Conservation (phyloP, 2,797 vertebrate species). For the Takifugu ocellatus region DNA sequence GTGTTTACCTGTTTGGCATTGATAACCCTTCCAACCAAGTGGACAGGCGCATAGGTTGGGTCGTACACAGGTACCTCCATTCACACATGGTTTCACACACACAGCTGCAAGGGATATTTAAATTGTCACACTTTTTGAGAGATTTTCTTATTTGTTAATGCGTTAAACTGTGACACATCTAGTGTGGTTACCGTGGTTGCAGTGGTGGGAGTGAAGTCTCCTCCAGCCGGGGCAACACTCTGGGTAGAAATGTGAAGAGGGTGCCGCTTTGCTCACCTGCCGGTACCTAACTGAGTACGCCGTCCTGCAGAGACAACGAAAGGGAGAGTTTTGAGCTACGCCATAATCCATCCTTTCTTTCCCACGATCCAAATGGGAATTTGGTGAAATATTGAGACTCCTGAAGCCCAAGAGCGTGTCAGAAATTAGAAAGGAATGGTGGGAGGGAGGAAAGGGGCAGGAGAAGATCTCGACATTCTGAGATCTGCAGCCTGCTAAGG, state of each 20-base stretch:
- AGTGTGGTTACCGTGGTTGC: conserved; percentile 79
- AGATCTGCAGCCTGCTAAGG: conserved; percentile 25
- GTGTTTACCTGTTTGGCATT: conserved; percentile 83
- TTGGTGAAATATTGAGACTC: not conserved
- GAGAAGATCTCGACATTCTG: conserved; percentile 8
- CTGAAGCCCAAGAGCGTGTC: conserved; percentile 32
- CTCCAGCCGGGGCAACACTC: conserved; percentile 89
- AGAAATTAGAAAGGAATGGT: conserved; percentile 16
- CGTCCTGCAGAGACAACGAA: conserved; percentile 73
- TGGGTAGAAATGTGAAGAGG: conserved; percentile 45
- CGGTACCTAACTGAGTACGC: conserved; percentile 83
- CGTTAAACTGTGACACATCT: too few relatives aligned
- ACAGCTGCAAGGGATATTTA: conserved; percentile 68
- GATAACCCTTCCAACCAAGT: conserved; percentile 79
- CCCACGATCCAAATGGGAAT: not conserved
- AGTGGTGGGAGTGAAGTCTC: conserved; percentile 72
- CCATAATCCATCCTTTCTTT: too few relatives aligned
- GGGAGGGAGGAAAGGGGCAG: conserved; percentile 7
- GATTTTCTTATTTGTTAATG: too few relatives aligned
- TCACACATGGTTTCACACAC: conserved; percentile 80
- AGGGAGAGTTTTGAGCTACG: not conserved
- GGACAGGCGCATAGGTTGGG: conserved; percentile 81
- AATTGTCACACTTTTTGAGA: not conserved
- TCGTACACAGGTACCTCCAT: conserved; percentile 81
- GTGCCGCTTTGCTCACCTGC: conserved; percentile 60